phyloP scores from a whole-genome alignment of 1,140 invertebrate species.

The Cyphomyrmex costatus region DNA sequence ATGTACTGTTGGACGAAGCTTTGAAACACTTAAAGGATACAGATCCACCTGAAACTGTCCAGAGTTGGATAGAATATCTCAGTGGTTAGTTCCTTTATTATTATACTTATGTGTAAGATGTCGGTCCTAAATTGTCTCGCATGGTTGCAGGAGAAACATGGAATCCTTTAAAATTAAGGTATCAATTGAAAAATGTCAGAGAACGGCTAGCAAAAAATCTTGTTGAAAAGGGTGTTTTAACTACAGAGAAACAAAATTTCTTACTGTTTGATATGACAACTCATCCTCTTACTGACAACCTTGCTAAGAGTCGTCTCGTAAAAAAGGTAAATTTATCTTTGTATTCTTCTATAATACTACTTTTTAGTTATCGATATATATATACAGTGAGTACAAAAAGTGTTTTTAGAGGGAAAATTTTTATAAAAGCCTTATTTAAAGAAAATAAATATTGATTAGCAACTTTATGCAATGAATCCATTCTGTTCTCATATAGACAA shows the following conservation, averaged over 20 bases:
- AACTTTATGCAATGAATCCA: too few species aligned
- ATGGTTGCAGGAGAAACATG: slow-evolving; percentile 96
- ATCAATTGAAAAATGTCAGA: slow-evolving; percentile 99
- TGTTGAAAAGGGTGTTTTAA: slow-evolving; percentile 99
- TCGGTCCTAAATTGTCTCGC: slow-evolving; percentile 5
- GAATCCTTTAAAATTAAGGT: slow-evolving; percentile 99
- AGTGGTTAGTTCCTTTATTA: slow-evolving; percentile 91
- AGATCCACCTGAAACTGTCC: slow-evolving; percentile 98
- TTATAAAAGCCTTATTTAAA: too few species aligned
- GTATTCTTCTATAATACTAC: background rate
- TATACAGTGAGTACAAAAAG: background rate
- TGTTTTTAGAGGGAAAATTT: too few species aligned
- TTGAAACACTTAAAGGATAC: slow-evolving; percentile 99
- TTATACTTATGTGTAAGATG: background rate
- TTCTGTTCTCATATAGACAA: too few species aligned
- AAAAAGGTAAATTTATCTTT: slow-evolving; percentile 92
- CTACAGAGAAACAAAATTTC: slow-evolving; percentile 99
- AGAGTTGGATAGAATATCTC: slow-evolving; percentile 99
- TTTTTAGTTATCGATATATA: slow-evolving; percentile 25
- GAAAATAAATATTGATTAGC: too few species aligned
- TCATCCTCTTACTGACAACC: slow-evolving; percentile 98
- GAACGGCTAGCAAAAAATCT: slow-evolving; percentile 99
- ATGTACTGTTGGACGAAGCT: slow-evolving; percentile 99
- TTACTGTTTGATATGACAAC: slow-evolving; percentile 99
- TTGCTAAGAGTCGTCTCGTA: slow-evolving; percentile 98